These are phyloP conservation scores for Zosterops pallidus DNA, from an alignment of 2,113 vertebrate species.

Conservation along the genomic window DNA sequence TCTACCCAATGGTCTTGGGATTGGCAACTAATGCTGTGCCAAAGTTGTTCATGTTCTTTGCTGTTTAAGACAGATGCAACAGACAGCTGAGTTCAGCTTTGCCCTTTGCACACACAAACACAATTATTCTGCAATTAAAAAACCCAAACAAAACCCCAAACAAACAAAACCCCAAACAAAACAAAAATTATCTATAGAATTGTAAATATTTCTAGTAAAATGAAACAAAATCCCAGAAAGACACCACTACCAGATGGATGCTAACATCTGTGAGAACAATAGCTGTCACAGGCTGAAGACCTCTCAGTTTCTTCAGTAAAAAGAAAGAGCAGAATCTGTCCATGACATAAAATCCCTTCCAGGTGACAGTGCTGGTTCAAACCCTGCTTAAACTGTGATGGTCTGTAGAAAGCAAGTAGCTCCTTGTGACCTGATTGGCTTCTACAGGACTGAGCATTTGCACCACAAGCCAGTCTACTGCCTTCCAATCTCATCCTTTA, in stretches of 20 bases:
- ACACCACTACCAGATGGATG: neutral
- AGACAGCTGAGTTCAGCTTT: neutral
- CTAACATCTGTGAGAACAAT: neutral
- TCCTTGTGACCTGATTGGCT: neutral
- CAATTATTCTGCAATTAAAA: neutral
- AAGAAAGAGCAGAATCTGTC: neutral
- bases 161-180: neutral
- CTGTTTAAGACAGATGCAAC: neutral
- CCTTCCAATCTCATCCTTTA: neutral
- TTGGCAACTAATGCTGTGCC: neutral
- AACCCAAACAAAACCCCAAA: neutral
- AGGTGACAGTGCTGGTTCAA: neutral
- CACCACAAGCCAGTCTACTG: neutral
- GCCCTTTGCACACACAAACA: neutral
- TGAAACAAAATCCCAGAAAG: neutral
- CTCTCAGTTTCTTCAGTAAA: neutral
- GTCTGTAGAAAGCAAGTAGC: neutral
- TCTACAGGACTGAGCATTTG: neutral
- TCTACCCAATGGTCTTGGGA: neutral
- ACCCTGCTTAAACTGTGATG: neutral
- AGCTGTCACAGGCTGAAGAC: neutral
- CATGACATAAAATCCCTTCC: neutral
- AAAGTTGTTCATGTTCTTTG: neutral
- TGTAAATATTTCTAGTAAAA: neutral
- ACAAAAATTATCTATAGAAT: neutral